phyloP scores from a whole-genome alignment of 2,888 invertebrate species.

The Pharmacophagus antenor region DNA sequence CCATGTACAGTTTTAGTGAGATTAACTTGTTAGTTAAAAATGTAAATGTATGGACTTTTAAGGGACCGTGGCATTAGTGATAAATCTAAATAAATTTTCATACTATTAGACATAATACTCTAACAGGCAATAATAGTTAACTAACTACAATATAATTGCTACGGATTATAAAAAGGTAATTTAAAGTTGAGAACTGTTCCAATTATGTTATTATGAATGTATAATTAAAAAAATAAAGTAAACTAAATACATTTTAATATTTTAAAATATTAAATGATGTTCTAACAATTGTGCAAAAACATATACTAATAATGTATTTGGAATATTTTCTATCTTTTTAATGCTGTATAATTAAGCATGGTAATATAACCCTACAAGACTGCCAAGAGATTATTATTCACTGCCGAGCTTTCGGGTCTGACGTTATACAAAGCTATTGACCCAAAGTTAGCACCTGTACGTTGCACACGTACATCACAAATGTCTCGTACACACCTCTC shows the following conservation, averaged over 20 bases:
- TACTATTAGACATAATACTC: background rate
- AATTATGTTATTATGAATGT: background rate
- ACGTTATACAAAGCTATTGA: constrained; percentile 57
- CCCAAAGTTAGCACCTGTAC: constrained; percentile 42
- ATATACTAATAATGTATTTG: constrained; percentile 14
- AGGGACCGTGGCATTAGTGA: background rate
- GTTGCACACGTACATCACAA: constrained; percentile 31
- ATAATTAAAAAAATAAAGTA: background rate
- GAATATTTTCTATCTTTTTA: constrained; percentile 32
- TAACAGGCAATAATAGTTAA: background rate
- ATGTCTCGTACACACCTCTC: constrained; percentile 19
- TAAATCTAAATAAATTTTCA: background rate
- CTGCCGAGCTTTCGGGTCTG: constrained; percentile 45
- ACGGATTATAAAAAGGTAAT: background rate
- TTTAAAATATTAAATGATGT: background rate
- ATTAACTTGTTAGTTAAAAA: constrained; percentile 16
- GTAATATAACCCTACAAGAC: constrained; percentile 32
- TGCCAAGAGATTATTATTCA: constrained; percentile 38
- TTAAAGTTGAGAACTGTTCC: background rate
- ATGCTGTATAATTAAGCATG: constrained; percentile 28
- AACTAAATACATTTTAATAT: background rate
- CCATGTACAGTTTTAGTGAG: constrained; percentile 6
- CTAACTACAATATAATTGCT: background rate
- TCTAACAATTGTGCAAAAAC: background rate
- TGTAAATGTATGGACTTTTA: background rate